Conservation (phyloP, 2,888 invertebrate species). For the Nymphalis urticae region DNA sequence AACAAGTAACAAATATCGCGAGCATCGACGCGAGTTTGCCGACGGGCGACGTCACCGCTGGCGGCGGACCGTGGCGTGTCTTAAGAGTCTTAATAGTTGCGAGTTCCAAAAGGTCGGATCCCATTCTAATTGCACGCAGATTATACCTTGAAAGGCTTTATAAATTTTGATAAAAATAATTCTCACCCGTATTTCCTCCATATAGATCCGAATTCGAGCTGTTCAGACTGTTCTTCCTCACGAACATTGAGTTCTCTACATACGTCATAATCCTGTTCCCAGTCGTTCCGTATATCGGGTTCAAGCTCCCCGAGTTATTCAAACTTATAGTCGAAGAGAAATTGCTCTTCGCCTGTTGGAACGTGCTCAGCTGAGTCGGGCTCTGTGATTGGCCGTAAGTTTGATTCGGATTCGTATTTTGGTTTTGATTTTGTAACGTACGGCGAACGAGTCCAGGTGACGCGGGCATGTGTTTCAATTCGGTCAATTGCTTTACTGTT, state of each 20-base stretch:
- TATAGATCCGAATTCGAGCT: slow-evolving; percentile 65
- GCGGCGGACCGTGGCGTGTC: too few relatives aligned
- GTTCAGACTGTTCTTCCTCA: slow-evolving; percentile 70
- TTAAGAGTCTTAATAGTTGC: too few relatives aligned
- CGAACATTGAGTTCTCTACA: slow-evolving; percentile 70
- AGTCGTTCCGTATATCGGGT: slow-evolving; percentile 77
- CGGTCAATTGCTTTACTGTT: slow-evolving; percentile 92
- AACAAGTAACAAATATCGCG: too few relatives aligned
- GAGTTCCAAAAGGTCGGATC: too few relatives aligned
- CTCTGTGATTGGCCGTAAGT: slow-evolving; percentile 46
- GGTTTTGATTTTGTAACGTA: slow-evolving; percentile 60
- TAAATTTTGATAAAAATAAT: background rate
- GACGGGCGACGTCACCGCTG: too few relatives aligned
- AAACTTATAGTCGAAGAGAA: slow-evolving; percentile 64
- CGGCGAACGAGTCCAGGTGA: slow-evolving; percentile 89
- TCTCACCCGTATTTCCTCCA: slow-evolving; percentile 54
- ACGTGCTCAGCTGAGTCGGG: slow-evolving; percentile 56
- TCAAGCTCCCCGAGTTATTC: slow-evolving; percentile 69
- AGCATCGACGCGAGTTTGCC: too few relatives aligned
- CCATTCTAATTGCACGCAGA: too few relatives aligned
- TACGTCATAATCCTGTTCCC: slow-evolving; percentile 71
- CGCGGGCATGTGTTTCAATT: slow-evolving; percentile 92
- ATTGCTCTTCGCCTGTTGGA: slow-evolving; percentile 72
- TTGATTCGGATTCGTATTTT: slow-evolving; percentile 40
- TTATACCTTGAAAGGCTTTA: too few relatives aligned